Evolutionary conservation across 2,797 vertebrate species (phyloP).

Genomic region (Centroberyx gerrardi): DNA sequence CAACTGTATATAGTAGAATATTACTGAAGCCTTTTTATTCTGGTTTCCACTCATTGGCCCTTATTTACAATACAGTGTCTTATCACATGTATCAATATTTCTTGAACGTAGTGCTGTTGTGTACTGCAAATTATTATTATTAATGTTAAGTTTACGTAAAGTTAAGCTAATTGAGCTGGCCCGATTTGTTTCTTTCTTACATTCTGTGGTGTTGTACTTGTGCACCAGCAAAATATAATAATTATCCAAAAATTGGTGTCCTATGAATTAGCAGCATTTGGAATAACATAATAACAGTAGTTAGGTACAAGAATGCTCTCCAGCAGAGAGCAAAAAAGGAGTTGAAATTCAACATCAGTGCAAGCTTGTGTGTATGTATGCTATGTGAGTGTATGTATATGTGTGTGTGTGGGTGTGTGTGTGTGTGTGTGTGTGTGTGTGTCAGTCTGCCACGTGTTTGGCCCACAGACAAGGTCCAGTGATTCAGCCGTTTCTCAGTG

Average conservation of each 20-base stretch:
- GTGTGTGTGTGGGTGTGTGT: not conserved
- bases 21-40: not conserved
- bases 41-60: not conserved
- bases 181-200: no score
- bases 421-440: constrained; percentile 17
- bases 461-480: constrained; percentile 54
- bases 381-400: not conserved
- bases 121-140: not conserved
- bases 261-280: not conserved
- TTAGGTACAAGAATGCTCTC: not conserved
- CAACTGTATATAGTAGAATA: constrained; percentile 1
- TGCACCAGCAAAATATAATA: no score
- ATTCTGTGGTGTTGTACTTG: not conserved
- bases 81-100: no score
- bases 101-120: not conserved
- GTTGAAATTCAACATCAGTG: not conserved
- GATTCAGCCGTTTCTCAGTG: constrained; percentile 71
- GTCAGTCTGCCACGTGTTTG: constrained; percentile 35
- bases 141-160: not conserved
- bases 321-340: not conserved
- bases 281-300: not conserved
- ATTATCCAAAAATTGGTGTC: not conserved
- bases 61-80: not conserved
- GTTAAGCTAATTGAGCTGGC: no score
- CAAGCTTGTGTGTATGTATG: not conserved